These are phyloP conservation scores for Sebastes cheni DNA, from an alignment of 2,797 vertebrate genomes.

Conservation along the genomic window DNA sequence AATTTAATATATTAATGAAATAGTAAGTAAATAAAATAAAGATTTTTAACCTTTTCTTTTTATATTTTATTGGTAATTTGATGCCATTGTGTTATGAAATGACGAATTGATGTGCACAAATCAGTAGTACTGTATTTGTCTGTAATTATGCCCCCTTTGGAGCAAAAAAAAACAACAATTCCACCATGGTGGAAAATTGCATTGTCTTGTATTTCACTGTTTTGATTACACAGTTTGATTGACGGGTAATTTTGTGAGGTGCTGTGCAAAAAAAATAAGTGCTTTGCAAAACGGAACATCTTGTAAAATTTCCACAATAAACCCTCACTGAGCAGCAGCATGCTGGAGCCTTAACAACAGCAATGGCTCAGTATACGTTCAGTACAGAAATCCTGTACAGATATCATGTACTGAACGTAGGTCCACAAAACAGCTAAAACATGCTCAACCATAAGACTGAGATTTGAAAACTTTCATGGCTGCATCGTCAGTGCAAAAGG, in stretches of 20 bases:
- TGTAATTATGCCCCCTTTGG: background rate
- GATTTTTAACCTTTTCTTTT: background rate
- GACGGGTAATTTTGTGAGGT: background rate
- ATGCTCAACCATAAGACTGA: background rate
- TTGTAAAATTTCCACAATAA: background rate
- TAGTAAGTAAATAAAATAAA: background rate
- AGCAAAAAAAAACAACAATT: background rate
- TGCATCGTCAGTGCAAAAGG: background rate
- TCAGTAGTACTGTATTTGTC: slow-evolving; percentile 12
- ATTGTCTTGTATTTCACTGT: background rate
- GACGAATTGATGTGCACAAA: slow-evolving; percentile 8
- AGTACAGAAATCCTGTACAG: background rate
- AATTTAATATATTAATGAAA: background rate
- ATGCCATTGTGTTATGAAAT: slow-evolving; percentile 8
- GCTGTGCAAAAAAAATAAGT: background rate
- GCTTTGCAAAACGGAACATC: background rate
- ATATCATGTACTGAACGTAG: background rate
- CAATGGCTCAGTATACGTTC: background rate
- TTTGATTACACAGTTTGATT: slow-evolving; percentile 1
- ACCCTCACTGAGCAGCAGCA: background rate
- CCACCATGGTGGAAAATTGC: background rate
- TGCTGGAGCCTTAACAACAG: background rate
- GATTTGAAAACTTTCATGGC: too few relatives aligned
- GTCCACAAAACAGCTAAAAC: background rate
- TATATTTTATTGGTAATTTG: background rate